Evolutionary conservation across 2,113 vertebrate species (phyloP), one percentile per base, ranked within the genome.

Genomic region (Clarias gariepinus): DNA sequence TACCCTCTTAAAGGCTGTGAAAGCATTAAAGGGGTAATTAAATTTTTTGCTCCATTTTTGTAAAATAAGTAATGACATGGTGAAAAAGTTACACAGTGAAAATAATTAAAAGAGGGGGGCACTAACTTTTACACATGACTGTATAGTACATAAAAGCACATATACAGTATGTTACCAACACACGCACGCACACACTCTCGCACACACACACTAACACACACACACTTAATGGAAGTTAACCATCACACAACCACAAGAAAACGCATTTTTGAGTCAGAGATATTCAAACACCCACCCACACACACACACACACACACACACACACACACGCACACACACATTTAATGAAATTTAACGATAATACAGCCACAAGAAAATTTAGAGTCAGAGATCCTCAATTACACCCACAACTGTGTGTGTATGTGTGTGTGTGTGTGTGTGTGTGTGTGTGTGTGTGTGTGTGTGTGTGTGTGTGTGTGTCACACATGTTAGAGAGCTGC

Each of bases 401-500:
- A 30, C 69, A 73, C 33, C 21, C 69, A 21, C 41, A 41, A 3
- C 5, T 41, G 57, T 3, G 1, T 30, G 3, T 74, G 33, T 47
- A 19, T 74, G 36, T 23, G 71, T 25, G 36, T 74, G 36, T 47
- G 3, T 25, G 36, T 69, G 30, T 69, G 66, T 33, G 30, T 68
- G 28, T 16, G n/a, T 68, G 28, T 68, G 64, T 30, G 64, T 68
- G n/a, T 41, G 33, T 79, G 74, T 63, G 63, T 36, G 83, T 28
- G 18, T 85, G 84, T 84, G 68, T 60, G 53, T 66, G 60, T 47
- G 81, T 68, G 63, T 53, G 58, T 16, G 23, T 74, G 9, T 69
- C 76, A 80, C 15, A 15, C 55, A 28, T 53, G 9, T 9, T 30
- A 55, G 4, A 28, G 47, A 28, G 74, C 23, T 55, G 21, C 10